phyloP scores from a whole-genome alignment of 2,888 invertebrate species.

The Orgyia antiqua region DNA sequence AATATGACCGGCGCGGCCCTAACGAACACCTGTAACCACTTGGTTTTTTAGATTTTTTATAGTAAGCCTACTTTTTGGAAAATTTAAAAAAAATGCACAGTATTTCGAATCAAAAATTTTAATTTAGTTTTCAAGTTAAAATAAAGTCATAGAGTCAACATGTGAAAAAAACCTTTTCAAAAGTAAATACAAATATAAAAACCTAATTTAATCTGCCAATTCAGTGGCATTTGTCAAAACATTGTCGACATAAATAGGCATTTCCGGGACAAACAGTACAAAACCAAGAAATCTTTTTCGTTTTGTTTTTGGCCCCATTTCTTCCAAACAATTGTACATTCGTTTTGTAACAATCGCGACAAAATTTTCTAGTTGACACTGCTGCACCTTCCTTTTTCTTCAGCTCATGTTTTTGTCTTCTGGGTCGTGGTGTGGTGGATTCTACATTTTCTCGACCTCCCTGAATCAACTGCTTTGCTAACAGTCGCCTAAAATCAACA shows the following conservation, averaged over 20 bases:
- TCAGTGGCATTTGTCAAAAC: too few relatives aligned
- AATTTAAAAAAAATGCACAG: too few relatives aligned
- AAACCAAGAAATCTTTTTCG: constrained; percentile 2
- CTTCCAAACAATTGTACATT: constrained; percentile 5
- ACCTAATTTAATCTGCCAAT: too few relatives aligned
- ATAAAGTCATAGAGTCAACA: too few relatives aligned
- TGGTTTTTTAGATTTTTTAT: too few relatives aligned
- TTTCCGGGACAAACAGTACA: constrained; percentile 1
- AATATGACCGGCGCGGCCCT: too few relatives aligned
- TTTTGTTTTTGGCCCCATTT: constrained; percentile 6
- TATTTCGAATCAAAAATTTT: too few relatives aligned
- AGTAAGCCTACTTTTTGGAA: too few relatives aligned
- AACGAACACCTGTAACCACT: too few relatives aligned
- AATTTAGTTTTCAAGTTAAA: too few relatives aligned
- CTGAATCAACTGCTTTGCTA: constrained; percentile 1
- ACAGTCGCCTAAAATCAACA: constrained; percentile 2
- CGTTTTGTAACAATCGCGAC: constrained; percentile 4
- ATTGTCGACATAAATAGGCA: constrained; percentile 1
- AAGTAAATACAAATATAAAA: too few relatives aligned
- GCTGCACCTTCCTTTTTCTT: constrained; percentile 4
- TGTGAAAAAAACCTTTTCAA: too few relatives aligned
- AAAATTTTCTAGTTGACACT: constrained; percentile 3
- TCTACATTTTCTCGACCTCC: neutral
- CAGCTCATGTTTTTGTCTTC: constrained; percentile 6
- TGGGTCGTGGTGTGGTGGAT: constrained; percentile 3